phyloP scores from a whole-genome alignment of 2,888 invertebrate species.

The Coelogynopora nodosa region DNA sequence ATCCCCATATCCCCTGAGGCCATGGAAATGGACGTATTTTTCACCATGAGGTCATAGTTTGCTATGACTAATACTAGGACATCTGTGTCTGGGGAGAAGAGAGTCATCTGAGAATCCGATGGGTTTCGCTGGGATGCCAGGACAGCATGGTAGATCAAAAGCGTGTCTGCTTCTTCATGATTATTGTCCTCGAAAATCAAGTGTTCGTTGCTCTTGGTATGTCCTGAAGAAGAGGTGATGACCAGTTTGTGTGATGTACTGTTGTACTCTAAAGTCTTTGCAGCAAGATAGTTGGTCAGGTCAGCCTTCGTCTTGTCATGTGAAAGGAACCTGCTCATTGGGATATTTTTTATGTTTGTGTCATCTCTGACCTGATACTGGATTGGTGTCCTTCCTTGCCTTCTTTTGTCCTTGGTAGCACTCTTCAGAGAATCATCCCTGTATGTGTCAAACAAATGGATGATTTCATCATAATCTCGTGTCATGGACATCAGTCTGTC shows the following conservation, averaged over 20 bases:
- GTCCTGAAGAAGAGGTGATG: slow-evolving; percentile 43
- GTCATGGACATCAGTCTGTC: slow-evolving; percentile 41
- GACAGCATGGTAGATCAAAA: slow-evolving; percentile 14
- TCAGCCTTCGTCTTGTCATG: slow-evolving; percentile 45
- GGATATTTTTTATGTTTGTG: slow-evolving; percentile 42
- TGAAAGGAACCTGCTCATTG: slow-evolving; percentile 45
- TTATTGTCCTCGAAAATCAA: slow-evolving; percentile 17
- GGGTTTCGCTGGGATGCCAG: slow-evolving; percentile 33
- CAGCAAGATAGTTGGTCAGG: slow-evolving; percentile 43
- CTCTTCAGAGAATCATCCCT: slow-evolving; percentile 6
- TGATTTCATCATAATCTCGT: slow-evolving; percentile 13
- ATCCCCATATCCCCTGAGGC: background rate
- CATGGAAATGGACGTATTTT: slow-evolving; percentile 8
- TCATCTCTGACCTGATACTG: slow-evolving; percentile 44
- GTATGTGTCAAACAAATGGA: slow-evolving; percentile 9
- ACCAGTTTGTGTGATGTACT: slow-evolving; percentile 27
- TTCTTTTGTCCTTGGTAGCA: background rate
- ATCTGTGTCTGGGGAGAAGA: slow-evolving; percentile 30
- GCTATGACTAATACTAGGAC: slow-evolving; percentile 30
- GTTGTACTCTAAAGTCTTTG: slow-evolving; percentile 43
- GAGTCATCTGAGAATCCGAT: slow-evolving; percentile 2
- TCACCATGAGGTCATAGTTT: slow-evolving; percentile 25
- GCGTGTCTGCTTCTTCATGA: slow-evolving; percentile 32
- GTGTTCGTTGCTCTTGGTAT: slow-evolving; percentile 41
- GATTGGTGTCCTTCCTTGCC: background rate